Evolutionary conservation across 2,888 invertebrate genomes (phyloP).

Genomic region (Pollenia angustigena): DNA sequence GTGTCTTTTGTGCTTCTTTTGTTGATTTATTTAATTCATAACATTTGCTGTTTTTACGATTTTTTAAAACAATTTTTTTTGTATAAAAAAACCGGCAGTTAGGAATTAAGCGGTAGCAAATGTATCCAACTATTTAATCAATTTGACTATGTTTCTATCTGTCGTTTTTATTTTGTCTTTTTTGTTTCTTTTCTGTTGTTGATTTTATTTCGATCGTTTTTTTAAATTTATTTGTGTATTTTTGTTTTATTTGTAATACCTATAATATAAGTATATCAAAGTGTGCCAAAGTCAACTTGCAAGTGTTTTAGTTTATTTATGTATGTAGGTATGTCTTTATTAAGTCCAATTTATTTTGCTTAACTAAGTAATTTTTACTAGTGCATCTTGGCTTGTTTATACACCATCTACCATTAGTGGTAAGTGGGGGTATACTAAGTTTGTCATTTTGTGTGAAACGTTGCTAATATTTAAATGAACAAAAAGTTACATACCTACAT

Average conservation of each 20-base stretch:
- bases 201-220: constrained; percentile 41
- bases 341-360: background rate
- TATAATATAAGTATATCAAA: constrained; percentile 10
- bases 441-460: no score
- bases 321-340: background rate
- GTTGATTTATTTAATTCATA: constrained; percentile 49
- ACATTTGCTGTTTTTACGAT: constrained; percentile 21
- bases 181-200: constrained; percentile 20
- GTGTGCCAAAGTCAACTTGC: constrained; percentile 59
- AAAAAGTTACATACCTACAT: no score
- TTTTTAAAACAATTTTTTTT: constrained; percentile 28
- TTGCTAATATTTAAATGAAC: no score
- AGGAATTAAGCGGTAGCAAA: constrained; percentile 6
- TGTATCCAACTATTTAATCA: background rate
- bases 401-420: no score
- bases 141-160: background rate
- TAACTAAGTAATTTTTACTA: background rate
- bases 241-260: background rate
- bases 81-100: background rate
- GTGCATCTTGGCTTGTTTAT: no score
- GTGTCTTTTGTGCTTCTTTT: background rate
- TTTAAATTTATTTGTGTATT: background rate
- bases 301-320: constrained; percentile 13
- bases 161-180: constrained; percentile 16
- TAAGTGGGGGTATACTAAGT: no score